Evolutionary conservation across 2,113 vertebrate genomes (phyloP).

Genomic region (Ibidorhyncha struthersii): DNA sequence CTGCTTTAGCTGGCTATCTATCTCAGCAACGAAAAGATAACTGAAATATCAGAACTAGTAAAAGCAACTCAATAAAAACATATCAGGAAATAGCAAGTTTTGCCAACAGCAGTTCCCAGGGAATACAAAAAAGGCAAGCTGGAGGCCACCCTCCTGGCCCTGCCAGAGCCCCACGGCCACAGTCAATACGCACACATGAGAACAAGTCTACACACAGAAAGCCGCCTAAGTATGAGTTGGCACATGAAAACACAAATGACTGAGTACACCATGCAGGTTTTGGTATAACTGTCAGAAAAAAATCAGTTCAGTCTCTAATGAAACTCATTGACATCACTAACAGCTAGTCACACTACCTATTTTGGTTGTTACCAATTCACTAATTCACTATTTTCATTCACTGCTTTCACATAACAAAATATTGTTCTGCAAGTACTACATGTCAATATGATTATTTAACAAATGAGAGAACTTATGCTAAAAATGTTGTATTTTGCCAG

Average conservation of each 20-base stretch:
- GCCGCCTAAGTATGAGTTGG: background rate
- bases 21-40: background rate
- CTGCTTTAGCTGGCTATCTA: rapidly evolving
- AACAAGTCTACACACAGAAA: background rate
- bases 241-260: background rate
- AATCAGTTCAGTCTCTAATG: background rate
- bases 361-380: background rate
- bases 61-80: background rate
- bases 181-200: rapidly evolving
- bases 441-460: background rate
- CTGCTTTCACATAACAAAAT: background rate
- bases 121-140: background rate
- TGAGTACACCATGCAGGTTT: background rate
- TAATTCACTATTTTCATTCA: background rate
- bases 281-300: background rate
- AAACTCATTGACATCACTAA: background rate
- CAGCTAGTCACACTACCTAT: background rate
- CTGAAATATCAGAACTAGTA: background rate
- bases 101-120: background rate
- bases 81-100: background rate
- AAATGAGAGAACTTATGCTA: background rate
- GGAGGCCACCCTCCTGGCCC: rapidly evolving
- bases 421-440: background rate
- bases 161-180: background rate
- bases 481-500: background rate